phyloP scores from a whole-genome alignment of 2,888 invertebrate species.

The Seira ritae region DNA sequence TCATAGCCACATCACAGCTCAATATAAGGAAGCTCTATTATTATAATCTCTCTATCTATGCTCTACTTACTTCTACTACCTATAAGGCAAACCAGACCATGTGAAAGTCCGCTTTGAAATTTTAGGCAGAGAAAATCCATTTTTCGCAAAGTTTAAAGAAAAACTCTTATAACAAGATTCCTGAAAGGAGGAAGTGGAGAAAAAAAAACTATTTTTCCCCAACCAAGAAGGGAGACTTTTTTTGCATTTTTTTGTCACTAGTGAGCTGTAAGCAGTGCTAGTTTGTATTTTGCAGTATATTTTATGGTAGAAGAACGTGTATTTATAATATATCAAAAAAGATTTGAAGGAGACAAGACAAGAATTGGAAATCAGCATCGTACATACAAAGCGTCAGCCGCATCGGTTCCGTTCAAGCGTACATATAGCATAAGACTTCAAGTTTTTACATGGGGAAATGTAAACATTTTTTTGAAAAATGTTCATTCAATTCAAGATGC shows the following conservation, averaged over 20 bases:
- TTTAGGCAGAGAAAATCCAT: not conserved
- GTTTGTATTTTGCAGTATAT: not conserved
- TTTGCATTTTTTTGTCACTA: constrained; percentile 13
- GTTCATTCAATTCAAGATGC: constrained; percentile 6
- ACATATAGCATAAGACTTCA: constrained; percentile 1
- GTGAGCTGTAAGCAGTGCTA: not conserved
- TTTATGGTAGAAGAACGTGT: not conserved
- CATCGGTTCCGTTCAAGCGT: constrained; percentile 11
- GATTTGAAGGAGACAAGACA: constrained; percentile 39
- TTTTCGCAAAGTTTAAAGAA: constrained; percentile 1
- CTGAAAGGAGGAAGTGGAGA: too few relatives aligned
- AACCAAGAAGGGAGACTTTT: not conserved
- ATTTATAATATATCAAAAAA: constrained; percentile 30
- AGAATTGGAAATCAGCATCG: constrained; percentile 56
- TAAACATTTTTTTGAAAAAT: not conserved
- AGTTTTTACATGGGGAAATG: constrained; percentile 11
- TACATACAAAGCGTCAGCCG: not conserved
- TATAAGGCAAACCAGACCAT: too few relatives aligned
- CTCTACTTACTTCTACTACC: too few relatives aligned
- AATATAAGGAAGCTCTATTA: too few relatives aligned
- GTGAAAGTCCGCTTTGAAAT: not conserved
- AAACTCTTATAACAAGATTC: constrained; percentile 1
- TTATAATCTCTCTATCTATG: too few relatives aligned
- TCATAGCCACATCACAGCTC: too few relatives aligned
- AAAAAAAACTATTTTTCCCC: too few relatives aligned